phyloP scores from a whole-genome alignment of 2,888 invertebrate species.

The Acronicta alni region DNA sequence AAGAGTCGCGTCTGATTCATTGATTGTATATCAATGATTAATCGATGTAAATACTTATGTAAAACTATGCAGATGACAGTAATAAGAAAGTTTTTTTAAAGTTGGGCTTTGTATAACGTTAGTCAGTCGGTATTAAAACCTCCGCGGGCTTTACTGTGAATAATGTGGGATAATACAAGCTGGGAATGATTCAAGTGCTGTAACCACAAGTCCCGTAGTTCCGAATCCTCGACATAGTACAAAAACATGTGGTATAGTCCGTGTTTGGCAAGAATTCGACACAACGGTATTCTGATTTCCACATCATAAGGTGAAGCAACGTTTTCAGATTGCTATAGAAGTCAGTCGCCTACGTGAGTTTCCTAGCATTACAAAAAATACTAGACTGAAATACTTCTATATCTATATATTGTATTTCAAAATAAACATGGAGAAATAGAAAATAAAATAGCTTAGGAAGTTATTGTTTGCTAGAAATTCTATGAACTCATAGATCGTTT shows the following conservation, averaged over 20 bases:
- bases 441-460: constrained; percentile 1
- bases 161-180: no score
- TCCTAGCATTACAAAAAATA: neutral
- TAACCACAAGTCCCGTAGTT: no score
- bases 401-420: constrained; percentile 3
- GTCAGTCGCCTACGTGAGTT: neutral
- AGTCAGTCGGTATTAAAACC: neutral
- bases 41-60: constrained; percentile 47
- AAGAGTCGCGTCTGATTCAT: constrained; percentile 49
- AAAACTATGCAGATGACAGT: constrained; percentile 24
- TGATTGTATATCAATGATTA: constrained; percentile 50
- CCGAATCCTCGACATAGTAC: no score
- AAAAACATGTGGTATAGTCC: no score
- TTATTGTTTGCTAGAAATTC: constrained; percentile 12
- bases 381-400: constrained; percentile 1
- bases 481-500: constrained; percentile 13
- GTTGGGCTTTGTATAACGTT: neutral
- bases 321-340: neutral
- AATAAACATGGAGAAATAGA: constrained; percentile 8
- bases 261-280: no score
- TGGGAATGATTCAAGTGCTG: no score
- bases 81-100: constrained; percentile 15
- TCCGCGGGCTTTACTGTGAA: neutral
- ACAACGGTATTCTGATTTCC: neutral
- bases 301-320: neutral